phyloP scores from a whole-genome alignment of 2,888 invertebrate species.

The Napeogenes sylphis region DNA sequence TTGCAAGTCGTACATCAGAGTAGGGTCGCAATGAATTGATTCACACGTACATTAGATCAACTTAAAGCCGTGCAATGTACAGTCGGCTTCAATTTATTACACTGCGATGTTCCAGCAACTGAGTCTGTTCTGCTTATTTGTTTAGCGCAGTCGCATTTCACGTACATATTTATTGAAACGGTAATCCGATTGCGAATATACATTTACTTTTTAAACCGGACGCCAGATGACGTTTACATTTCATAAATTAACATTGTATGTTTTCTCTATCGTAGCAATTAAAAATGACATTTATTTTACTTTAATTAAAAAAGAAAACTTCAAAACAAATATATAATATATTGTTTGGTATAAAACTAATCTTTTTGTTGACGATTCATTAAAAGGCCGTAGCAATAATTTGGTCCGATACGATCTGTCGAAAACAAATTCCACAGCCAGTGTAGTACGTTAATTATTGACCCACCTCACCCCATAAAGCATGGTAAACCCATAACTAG shows the following conservation, averaged over 20 bases:
- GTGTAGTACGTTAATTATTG: conserved; percentile 34
- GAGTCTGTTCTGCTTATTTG: conserved; percentile 16
- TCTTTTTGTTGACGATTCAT: neutral
- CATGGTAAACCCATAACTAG: conserved; percentile 41
- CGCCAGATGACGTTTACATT: neutral
- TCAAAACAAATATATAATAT: too few species aligned
- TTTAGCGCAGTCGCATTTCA: conserved; percentile 13
- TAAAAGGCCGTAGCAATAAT: conserved; percentile 18
- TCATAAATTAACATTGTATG: neutral
- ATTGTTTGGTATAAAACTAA: too few species aligned
- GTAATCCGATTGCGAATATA: conserved; percentile 10
- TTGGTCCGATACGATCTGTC: conserved; percentile 24
- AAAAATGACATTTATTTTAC: neutral
- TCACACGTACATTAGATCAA: conserved; percentile 31
- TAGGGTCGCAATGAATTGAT: conserved; percentile 31
- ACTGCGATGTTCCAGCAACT: conserved; percentile 14
- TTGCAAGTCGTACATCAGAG: conserved; percentile 26
- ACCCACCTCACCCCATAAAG: conserved; percentile 40
- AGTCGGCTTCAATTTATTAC: conserved; percentile 23
- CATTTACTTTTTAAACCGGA: neutral
- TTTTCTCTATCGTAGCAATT: neutral
- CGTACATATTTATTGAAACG: conserved; percentile 14
- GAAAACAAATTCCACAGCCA: conserved; percentile 25
- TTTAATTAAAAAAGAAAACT: conserved; percentile 6
- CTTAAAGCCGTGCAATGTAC: conserved; percentile 17